Evolutionary conservation across 1,140 invertebrate species (phyloP), one percentile per base, ranked within the genome.

Genomic region (Sweltsa coloradensis): DNA sequence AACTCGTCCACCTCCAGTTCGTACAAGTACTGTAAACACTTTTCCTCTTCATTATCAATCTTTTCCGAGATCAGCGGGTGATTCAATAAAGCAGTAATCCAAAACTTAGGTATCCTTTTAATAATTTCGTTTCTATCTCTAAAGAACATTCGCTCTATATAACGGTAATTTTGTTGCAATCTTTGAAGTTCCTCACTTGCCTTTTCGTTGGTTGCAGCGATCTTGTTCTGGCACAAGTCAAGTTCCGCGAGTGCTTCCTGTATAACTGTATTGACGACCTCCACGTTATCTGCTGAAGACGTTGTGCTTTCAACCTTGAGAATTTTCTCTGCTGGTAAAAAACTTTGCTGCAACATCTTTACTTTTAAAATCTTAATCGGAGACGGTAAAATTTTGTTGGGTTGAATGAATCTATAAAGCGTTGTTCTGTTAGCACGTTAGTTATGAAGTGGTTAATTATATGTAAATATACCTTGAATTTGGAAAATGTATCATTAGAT

Each of bases 121-220:
- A 93, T 89, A 53, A 91, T 75, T 55, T 85, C 80, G 54, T 79
- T 86, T 40, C 89, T 69, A 58, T 88, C 88, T 53, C 86, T 84
- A 60, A 87, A 92, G 60, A 76, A 81, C 9, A 89, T 89, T 60
- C 89, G 85, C 51, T 88, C 73, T 47, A 88, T 66, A 67, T 83
- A 83, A 66, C 91, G 92, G 69, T 89, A 94, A 63, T 89, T 90
- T 64, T 89, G 86, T 73, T 93, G 89, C 27, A 93, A 83, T 69
- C 86, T 85, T 6, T 93, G 70, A 51, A 93, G 91, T 66, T 94
- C 89, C 61, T 90, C 88, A 59, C 83, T 86, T 19, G 89, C 89
- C 62, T 84, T 81, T 58, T 89, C 85, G 60, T 86, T 87, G 37
- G 89, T 63, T 36, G 71, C 72, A 63, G 88, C 85, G 57, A 89